These are phyloP conservation scores for Nestor notabilis DNA, from an alignment of 2,113 vertebrate genomes.

Conservation along the genomic window DNA sequence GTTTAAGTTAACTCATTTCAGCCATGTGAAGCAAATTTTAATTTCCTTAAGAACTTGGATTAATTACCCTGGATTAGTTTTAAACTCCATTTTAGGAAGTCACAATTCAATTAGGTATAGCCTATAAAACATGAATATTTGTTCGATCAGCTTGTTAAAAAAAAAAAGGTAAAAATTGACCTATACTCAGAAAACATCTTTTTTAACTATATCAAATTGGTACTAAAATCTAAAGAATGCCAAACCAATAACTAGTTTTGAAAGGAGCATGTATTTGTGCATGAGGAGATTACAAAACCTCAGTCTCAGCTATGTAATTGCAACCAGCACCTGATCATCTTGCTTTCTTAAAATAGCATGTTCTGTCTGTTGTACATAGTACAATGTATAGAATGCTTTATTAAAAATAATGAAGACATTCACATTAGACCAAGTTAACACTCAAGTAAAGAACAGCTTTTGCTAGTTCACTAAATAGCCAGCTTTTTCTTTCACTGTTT, in stretches of 20 bases:
- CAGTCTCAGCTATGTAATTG: not conserved
- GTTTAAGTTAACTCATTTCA: not conserved
- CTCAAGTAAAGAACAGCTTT: not conserved
- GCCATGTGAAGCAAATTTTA: not conserved
- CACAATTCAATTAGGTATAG: not conserved
- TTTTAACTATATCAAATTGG: not conserved
- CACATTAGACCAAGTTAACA: not conserved
- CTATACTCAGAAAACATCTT: not conserved
- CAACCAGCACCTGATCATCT: not conserved
- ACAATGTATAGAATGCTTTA: not conserved
- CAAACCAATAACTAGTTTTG: not conserved
- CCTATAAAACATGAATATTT: not conserved
- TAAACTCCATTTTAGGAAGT: not conserved
- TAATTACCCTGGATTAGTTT: not conserved
- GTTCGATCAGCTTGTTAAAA: not conserved
- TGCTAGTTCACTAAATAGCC: not conserved
- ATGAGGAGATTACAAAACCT: not conserved
- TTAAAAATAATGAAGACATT: not conserved
- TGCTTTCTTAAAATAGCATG: not conserved
- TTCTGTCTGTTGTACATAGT: fast-evolving
- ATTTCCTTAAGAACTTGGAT: not conserved
- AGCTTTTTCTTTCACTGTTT: not conserved
- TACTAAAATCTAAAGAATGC: not conserved
- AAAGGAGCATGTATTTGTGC: not conserved
- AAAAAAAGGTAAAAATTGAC: not conserved